Evolutionary conservation across 2,888 invertebrate genomes (phyloP), one percentile per base, ranked within the genome.

Genomic region (Synergus japonicus): DNA sequence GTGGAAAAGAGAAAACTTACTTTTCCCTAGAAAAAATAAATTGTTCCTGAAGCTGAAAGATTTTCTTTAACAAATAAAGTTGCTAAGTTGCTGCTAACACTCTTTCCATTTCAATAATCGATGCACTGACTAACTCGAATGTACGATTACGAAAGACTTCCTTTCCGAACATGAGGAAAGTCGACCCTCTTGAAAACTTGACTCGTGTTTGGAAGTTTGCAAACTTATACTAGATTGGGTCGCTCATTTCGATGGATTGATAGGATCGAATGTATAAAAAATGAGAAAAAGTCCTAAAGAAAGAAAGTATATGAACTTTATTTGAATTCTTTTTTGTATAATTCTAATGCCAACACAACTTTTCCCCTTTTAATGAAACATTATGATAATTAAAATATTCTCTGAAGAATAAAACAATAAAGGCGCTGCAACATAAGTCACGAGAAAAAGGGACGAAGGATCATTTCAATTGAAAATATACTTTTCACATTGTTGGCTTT

Each of bases 161-260:
- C 64, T 64, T 37, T 54, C 54, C 5, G 9, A 54, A 54, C n/a
- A n/a, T 18, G 0, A 54, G 37, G 29, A 41, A 29, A 64, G 15
- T 64, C 12, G 54, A 37, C 37, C 37, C 37, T 64, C 64, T 64
- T 64, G 64, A 41, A 64, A 64, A 64, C 37, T 64, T 64, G 64
- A 41, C 41, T 64, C 64, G 29, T 29, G 37, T 37, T 64, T 13
- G 9, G 3, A 64, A 64, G 37, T 64, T 64, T 7, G 9, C 13
- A 64, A 41, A 64, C 41, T n/a, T 64, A 64, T 64, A 15, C 13
- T 15, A 37, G 7, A 37, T 41, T 37, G 1, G 12, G 2, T 15
- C 7, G 15, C 7, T 64, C 64, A 7, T 29, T 64, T 64, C 29
- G 37, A 37, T 64, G 29, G 13, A 12, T 15, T 64, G 15, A 49